These are phyloP conservation scores for Eolophus roseicapilla DNA, from an alignment of 2,113 vertebrate genomes.

Conservation along the genomic window DNA sequence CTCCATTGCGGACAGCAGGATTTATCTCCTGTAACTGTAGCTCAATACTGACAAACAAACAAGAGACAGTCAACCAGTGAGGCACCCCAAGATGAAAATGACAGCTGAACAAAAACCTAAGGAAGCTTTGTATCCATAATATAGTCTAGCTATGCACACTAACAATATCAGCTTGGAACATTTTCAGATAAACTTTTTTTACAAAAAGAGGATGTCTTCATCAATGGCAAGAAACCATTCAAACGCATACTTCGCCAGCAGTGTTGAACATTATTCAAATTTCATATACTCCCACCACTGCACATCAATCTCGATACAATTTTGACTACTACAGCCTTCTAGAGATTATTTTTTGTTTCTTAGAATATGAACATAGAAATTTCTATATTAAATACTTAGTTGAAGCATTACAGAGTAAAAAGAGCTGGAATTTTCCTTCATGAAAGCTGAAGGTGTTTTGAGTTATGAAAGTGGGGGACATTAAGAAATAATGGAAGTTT, in stretches of 20 bases:
- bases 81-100: neutral
- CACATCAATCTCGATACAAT: neutral
- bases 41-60: slow-evolving; percentile 85
- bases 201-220: neutral
- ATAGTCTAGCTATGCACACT: neutral
- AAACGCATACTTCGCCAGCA: neutral
- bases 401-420: neutral
- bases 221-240: neutral
- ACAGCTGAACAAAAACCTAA: neutral
- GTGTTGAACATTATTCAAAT: neutral
- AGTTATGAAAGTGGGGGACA: neutral
- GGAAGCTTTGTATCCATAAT: neutral
- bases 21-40: slow-evolving; percentile 93
- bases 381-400: neutral
- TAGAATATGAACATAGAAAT: neutral
- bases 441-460: neutral
- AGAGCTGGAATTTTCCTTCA: neutral
- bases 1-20: slow-evolving; percentile 78
- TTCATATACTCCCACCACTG: neutral
- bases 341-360: neutral
- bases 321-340: neutral
- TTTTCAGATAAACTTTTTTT: neutral
- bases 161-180: neutral
- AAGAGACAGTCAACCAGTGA: neutral
- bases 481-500: neutral